Percentiles rank a stretch among this genome's conserved stretches.
phyloP scores from a whole-genome alignment of 2,888 invertebrate species.

The Phoenoteleia sp. region DNA sequence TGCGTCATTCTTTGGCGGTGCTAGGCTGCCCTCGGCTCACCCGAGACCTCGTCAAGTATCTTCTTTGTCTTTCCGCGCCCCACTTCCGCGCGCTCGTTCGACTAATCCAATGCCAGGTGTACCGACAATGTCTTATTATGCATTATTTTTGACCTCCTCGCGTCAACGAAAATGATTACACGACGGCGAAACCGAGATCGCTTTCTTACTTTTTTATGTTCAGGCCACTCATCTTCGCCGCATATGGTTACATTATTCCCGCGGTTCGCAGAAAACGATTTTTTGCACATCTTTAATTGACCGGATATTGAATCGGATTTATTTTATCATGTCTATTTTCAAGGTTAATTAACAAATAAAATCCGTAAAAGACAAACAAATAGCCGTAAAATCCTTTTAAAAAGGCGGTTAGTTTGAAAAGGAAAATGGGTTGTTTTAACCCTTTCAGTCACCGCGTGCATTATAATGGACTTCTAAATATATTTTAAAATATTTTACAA shows the following conservation, averaged over 20 bases:
- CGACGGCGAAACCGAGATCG: constrained; percentile 1
- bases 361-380: no score
- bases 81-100: constrained; percentile 13
- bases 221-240: no score
- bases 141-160: constrained; percentile 18
- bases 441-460: no score
- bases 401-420: no score
- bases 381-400: no score
- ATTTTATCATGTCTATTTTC: constrained; percentile 36
- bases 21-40: neutral
- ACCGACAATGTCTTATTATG: constrained; percentile 39
- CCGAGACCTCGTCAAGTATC: neutral
- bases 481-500: no score
- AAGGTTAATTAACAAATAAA: no score
- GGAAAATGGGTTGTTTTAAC: no score
- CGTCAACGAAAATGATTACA: neutral
- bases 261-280: constrained; percentile 23
- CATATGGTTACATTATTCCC: constrained; percentile 7
- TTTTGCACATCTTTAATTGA: constrained; percentile 18
- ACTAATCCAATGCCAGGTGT: constrained; percentile 40
- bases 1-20: constrained; percentile 33
- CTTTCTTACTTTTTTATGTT: no score
- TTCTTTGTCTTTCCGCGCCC: constrained; percentile 32
- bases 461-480: no score
- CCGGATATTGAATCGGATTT: neutral